Evolutionary conservation across 2,888 invertebrate genomes (phyloP).

Genomic region (Agrilus biguttatus): DNA sequence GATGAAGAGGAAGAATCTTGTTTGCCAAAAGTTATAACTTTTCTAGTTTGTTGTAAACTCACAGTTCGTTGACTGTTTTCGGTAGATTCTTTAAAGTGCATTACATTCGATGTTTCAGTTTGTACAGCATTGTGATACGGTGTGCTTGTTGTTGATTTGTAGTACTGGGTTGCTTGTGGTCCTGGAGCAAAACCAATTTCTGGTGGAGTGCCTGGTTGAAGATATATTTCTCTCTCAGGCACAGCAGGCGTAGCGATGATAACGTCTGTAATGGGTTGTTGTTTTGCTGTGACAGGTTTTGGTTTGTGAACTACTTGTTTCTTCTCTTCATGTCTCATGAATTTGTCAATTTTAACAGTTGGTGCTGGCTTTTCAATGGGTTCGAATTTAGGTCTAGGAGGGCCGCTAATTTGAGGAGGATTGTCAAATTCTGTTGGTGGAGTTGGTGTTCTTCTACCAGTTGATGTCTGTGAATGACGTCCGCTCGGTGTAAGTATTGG

Average conservation of each 20-base stretch:
- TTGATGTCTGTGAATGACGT: constrained; percentile 30
- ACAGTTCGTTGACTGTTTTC: constrained; percentile 49
- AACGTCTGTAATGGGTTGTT: constrained; percentile 16
- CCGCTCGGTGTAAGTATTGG: constrained; percentile 39
- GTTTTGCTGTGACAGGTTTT: constrained; percentile 35
- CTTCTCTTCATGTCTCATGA: constrained; percentile 28
- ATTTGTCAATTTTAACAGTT: constrained; percentile 22
- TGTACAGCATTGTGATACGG: constrained; percentile 47
- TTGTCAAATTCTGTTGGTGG: constrained; percentile 45
- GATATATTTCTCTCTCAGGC: constrained; percentile 23
- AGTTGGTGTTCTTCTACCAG: constrained; percentile 35
- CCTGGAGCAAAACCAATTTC: constrained; percentile 41
- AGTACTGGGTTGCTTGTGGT: constrained; percentile 37
- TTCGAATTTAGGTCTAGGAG: constrained; percentile 41
- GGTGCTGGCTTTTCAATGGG: constrained; percentile 35
- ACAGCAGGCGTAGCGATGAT: constrained; percentile 24
- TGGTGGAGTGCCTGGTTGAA: constrained; percentile 43
- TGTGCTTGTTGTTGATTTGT: constrained; percentile 39
- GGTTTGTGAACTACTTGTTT: constrained; percentile 36
- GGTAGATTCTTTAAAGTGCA: constrained; percentile 55
- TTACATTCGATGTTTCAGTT: constrained; percentile 53
- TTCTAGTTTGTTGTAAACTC: constrained; percentile 53
- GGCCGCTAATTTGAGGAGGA: constrained; percentile 31
- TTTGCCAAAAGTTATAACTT: constrained; percentile 52
- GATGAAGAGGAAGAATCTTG: constrained; percentile 31